Conservation (phyloP, 2,797 vertebrate species). For the Triplophysa bombifrons region DNA sequence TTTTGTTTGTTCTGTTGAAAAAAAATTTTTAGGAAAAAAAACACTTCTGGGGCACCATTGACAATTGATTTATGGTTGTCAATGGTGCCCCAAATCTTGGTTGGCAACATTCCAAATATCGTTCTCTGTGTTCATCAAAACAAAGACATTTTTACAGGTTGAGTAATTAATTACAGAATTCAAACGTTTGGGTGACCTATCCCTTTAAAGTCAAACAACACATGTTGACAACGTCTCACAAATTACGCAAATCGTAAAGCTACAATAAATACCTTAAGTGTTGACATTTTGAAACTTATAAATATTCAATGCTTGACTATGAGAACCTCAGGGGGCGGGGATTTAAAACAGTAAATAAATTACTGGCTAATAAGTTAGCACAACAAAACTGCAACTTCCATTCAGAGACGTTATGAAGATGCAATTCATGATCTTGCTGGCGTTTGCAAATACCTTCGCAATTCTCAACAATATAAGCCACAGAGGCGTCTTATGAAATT, state of each 20-base stretch:
- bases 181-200: too few species aligned
- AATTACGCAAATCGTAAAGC: too few species aligned
- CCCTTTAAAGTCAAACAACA: background rate
- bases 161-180: too few species aligned
- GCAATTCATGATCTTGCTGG: background rate
- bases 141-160: too few species aligned
- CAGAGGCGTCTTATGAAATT: background rate
- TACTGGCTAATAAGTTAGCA: background rate
- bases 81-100: too few species aligned
- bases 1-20: too few species aligned
- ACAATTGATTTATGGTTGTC: too few species aligned
- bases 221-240: background rate
- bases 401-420: background rate
- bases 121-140: too few species aligned
- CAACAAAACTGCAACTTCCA: background rate
- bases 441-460: background rate
- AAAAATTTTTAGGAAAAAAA: too few species aligned
- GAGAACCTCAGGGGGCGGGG: background rate
- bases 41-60: too few species aligned
- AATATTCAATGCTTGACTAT: conserved; percentile 3
- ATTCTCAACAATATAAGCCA: background rate
- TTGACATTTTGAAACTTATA: conserved; percentile 11
- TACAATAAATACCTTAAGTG: background rate
- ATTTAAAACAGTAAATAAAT: conserved; percentile 6
- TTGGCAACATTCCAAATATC: too few species aligned